These are phyloP conservation scores for Hypsibius dujardini DNA, from an alignment of 1,140 invertebrate genomes.

Conservation along the genomic window DNA sequence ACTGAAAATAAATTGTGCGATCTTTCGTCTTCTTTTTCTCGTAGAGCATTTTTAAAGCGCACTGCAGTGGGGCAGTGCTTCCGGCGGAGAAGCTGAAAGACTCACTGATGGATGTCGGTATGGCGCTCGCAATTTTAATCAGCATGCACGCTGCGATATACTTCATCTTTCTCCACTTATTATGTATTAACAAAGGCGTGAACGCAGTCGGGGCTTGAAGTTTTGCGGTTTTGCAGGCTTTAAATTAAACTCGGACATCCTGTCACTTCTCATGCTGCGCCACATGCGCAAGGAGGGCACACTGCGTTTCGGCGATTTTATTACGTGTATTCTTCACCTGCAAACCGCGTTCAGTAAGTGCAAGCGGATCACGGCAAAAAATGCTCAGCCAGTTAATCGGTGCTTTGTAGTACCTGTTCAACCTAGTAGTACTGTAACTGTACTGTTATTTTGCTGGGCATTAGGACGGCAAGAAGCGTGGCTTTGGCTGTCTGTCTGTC, in stretches of 20 bases:
- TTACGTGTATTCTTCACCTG: slow-evolving; percentile 67
- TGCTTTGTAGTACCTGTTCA: no score
- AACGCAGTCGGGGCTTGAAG: no score
- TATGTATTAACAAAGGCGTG: no score
- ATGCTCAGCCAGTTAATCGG: no score
- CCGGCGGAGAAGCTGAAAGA: slow-evolving; percentile 66
- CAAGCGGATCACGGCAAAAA: no score
- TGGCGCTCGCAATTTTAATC: slow-evolving; percentile 23
- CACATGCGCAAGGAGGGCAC: slow-evolving; percentile 85
- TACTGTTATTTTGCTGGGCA: no score
- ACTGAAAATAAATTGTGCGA: no score
- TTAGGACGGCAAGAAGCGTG: no score
- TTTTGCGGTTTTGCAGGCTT: slow-evolving; percentile 51
- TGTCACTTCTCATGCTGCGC: slow-evolving; percentile 58
- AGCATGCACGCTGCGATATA: not conserved
- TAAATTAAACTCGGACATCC: slow-evolving; percentile 55
- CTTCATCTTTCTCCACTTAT: no score
- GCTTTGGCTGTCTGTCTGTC: no score
- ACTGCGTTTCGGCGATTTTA: slow-evolving; percentile 75
- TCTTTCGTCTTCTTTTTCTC: not conserved
- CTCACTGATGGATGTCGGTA: slow-evolving; percentile 59
- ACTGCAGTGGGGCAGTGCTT: slow-evolving; percentile 72
- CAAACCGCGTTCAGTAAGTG: slow-evolving; percentile 68
- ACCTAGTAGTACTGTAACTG: no score
- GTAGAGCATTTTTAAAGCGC: slow-evolving; percentile 59